Evolutionary conservation across 92 coral and sea anemone genomes (phyloP).

Genomic region (Porites lobata): DNA sequence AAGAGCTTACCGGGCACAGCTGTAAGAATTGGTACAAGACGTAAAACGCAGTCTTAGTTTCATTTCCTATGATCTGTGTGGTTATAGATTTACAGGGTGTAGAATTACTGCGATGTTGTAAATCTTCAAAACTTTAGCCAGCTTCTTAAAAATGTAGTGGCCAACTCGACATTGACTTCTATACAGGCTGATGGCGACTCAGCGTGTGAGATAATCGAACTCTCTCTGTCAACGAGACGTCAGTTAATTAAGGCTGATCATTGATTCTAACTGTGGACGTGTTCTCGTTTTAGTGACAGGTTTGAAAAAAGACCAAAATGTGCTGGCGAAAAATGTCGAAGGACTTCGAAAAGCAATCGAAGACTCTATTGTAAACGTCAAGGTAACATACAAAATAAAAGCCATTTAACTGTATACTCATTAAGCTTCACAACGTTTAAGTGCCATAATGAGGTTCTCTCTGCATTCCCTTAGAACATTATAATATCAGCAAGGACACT

Average conservation of each 20-base stretch:
- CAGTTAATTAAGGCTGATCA: neutral
- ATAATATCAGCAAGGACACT: too few species aligned
- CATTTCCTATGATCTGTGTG: too few species aligned
- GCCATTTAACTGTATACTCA: neutral
- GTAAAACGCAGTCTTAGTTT: too few species aligned
- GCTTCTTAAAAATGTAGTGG: neutral
- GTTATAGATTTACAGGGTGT: too few species aligned
- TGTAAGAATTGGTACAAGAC: too few species aligned
- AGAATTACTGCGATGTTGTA: too few species aligned
- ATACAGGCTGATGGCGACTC: neutral
- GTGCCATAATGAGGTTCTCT: too few species aligned
- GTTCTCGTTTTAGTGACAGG: conserved; percentile 30
- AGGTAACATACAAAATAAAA: conserved; percentile 52
- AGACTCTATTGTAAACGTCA: conserved; percentile 80
- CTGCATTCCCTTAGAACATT: too few species aligned
- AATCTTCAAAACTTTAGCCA: neutral
- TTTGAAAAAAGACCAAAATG: conserved; percentile 86
- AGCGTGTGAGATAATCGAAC: neutral
- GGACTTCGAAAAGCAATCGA: conserved; percentile 79
- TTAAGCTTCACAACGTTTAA: too few species aligned
- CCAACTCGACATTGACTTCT: too few species aligned
- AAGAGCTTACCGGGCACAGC: too few species aligned
- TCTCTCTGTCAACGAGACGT: neutral
- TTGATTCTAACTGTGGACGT: neutral
- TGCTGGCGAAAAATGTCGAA: conserved; percentile 69